A percentile compares a stretch with the other conserved stretches of the same genome.
phyloP scores from a whole-genome alignment of 2,888 invertebrate genomes.

The Vannuccia rotundouncinata region DNA sequence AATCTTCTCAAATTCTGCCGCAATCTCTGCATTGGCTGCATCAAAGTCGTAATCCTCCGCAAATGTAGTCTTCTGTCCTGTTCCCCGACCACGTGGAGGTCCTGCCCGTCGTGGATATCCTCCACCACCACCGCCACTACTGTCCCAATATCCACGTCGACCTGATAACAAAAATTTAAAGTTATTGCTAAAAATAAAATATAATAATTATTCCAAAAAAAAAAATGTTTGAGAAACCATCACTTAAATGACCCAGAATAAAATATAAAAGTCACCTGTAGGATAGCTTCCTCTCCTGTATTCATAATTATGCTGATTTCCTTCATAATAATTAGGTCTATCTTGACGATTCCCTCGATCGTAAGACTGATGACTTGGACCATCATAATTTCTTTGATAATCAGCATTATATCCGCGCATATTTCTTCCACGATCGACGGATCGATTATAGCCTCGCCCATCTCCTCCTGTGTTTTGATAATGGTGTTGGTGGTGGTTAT shows the following conservation, averaged over 20 bases:
- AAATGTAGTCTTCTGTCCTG: not conserved
- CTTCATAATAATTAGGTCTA: not conserved
- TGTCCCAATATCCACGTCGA: not conserved
- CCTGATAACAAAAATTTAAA: too few species aligned
- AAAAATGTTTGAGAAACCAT: too few species aligned
- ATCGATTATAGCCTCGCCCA: not conserved
- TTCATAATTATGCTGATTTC: not conserved
- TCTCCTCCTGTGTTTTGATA: not conserved
- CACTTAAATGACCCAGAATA: too few species aligned
- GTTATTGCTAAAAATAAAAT: too few species aligned
- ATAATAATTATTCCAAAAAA: too few species aligned
- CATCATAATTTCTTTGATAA: not conserved
- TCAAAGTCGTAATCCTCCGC: not conserved
- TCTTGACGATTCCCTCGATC: not conserved
- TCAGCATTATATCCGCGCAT: not conserved
- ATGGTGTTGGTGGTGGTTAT: not conserved
- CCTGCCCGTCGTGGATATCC: not conserved
- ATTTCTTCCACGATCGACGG: not conserved
- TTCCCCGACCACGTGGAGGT: not conserved
- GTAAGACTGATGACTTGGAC: not conserved
- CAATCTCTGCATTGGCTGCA: conserved; percentile 1
- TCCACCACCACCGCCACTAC: not conserved
- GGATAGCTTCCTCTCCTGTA: not conserved
- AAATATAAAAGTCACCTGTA: not conserved
- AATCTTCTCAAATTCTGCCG: conserved; percentile 21